Evolutionary conservation across 2,113 vertebrate species (phyloP).

Genomic region (Spea multiplicata): DNA sequence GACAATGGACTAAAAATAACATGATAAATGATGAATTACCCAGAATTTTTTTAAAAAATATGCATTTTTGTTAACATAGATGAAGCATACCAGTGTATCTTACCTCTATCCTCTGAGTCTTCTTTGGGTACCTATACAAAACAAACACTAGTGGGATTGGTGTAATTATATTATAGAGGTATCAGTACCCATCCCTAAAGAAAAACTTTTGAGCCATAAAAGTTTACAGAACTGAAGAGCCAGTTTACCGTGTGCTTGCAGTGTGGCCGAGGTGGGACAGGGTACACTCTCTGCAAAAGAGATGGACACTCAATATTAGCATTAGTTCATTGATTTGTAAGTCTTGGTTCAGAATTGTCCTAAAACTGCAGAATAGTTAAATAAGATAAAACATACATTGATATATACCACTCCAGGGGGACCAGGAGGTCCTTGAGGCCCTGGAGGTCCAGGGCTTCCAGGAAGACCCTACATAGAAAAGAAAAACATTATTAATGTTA

Average conservation of each 20-base stretch:
- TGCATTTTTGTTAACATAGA: too few relatives aligned
- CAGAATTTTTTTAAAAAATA: too few relatives aligned
- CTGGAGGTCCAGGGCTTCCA: conserved; percentile 44
- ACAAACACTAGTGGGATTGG: background rate
- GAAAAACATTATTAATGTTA: background rate
- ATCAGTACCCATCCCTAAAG: background rate
- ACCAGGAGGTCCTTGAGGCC: conserved; percentile 55
- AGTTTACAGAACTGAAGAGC: fast-evolving
- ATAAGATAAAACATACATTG: conserved; percentile 53
- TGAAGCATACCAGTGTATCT: background rate
- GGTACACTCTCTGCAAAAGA: conserved; percentile 57
- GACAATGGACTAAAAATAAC: too few relatives aligned
- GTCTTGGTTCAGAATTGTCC: fast-evolving
- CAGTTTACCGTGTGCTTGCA: conserved; percentile 61
- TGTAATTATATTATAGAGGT: background rate
- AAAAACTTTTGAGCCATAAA: background rate
- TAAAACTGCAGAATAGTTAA: background rate
- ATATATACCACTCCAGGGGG: conserved; percentile 62
- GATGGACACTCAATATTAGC: conserved; percentile 3
- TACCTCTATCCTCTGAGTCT: conserved; percentile 16
- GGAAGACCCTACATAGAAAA: conserved; percentile 51
- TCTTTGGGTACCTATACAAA: conserved; percentile 14
- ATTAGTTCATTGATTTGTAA: background rate
- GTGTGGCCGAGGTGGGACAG: conserved; percentile 2
- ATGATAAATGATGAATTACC: too few relatives aligned